phyloP scores from a whole-genome alignment of 92 coral and sea anemone genomes.

The Siderastrea siderea region DNA sequence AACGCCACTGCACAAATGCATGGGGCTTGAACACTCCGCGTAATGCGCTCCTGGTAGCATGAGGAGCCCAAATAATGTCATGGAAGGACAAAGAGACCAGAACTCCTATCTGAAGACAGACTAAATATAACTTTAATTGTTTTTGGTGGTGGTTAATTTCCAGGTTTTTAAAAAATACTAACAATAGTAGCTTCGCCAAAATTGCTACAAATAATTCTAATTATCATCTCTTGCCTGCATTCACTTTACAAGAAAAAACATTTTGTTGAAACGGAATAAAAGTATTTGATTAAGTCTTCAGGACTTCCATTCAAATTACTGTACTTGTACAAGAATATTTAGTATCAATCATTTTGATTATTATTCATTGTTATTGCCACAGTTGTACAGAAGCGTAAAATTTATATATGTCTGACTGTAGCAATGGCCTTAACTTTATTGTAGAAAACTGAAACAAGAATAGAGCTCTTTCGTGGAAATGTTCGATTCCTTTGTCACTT shows the following conservation, averaged over 20 bases:
- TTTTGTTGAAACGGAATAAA: background rate
- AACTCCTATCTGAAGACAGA: background rate
- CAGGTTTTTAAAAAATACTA: slow-evolving; percentile 4
- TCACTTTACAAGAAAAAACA: background rate
- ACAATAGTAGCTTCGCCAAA: background rate
- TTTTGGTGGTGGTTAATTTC: background rate
- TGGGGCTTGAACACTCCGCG: no score
- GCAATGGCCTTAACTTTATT: no score
- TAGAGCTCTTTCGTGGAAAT: no score
- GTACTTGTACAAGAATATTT: slow-evolving; percentile 11
- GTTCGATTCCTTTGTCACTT: no score
- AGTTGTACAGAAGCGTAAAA: no score
- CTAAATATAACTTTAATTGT: slow-evolving; percentile 7
- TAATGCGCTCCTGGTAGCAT: no score
- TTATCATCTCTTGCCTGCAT: background rate
- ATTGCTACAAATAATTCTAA: background rate
- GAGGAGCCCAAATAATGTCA: no score
- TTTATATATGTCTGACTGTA: no score
- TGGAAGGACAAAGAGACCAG: background rate
- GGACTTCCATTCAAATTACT: background rate
- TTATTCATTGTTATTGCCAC: no score
- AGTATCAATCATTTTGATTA: background rate
- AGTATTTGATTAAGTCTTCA: background rate
- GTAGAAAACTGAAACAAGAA: no score
- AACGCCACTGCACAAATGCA: no score